These are phyloP conservation scores for Saturnia japonica DNA, from an alignment of 2,888 invertebrate species.

Conservation along the genomic window DNA sequence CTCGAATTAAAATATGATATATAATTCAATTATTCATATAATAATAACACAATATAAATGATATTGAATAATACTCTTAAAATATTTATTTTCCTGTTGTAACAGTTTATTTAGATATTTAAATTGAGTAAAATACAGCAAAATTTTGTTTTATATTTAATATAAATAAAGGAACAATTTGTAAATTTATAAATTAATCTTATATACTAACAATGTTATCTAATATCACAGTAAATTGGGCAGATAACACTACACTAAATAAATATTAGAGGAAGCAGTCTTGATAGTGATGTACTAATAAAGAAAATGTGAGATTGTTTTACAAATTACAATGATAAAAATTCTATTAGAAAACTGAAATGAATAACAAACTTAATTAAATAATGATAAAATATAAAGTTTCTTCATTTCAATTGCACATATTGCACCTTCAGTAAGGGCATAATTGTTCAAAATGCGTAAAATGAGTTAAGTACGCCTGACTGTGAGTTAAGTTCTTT, in stretches of 20 bases:
- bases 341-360: background rate
- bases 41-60: too few relatives aligned
- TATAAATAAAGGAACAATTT: slow-evolving; percentile 20
- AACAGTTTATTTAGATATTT: background rate
- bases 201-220: slow-evolving; percentile 27
- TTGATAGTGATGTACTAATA: slow-evolving; percentile 6
- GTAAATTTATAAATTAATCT: slow-evolving; percentile 28
- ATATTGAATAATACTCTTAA: background rate
- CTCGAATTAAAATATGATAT: background rate
- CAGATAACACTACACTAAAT: slow-evolving; percentile 20
- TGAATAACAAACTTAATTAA: background rate
- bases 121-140: background rate
- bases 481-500: too few relatives aligned
- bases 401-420: background rate
- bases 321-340: background rate
- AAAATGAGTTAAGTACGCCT: too few relatives aligned
- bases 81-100: background rate
- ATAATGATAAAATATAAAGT: background rate
- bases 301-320: background rate
- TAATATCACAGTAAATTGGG: slow-evolving; percentile 44
- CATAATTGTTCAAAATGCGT: too few relatives aligned
- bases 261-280: slow-evolving; percentile 17
- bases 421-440: too few relatives aligned
- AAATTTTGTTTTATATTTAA: background rate
- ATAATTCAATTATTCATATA: too few relatives aligned